Percentiles rank a stretch among this genome's conserved stretches.
These are phyloP conservation scores for Chironex yamaguchii DNA, from an alignment of 30 jellyfish, hydroid and myxozoan species.

Conservation along the genomic window DNA sequence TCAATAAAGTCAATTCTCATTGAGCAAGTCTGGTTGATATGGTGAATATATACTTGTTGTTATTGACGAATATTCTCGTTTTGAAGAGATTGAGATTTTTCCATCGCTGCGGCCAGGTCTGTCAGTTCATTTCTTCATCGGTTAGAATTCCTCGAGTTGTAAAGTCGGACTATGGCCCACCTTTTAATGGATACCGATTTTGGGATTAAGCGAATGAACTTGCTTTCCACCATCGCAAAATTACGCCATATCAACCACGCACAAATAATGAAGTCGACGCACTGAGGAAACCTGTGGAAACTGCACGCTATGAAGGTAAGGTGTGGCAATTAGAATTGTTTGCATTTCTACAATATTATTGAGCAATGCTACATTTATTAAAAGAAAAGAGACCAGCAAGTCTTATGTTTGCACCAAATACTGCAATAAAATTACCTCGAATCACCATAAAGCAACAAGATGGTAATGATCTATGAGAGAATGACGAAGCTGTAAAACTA, in stretches of 20 bases:
- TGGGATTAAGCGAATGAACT: conserved; percentile 7
- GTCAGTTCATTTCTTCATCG: no score
- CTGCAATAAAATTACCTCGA: not conserved
- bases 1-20: no score
- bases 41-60: conserved; percentile 63
- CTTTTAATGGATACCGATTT: conserved; percentile 60
- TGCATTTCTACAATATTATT: conserved; percentile 1
- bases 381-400: conserved; percentile 10
- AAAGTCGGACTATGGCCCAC: conserved; percentile 72
- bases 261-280: conserved; percentile 35
- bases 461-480: no score
- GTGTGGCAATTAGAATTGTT: conserved; percentile 1
- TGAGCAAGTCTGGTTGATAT: no score
- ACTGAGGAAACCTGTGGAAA: conserved; percentile 6
- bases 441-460: not conserved
- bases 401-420: conserved; percentile 8
- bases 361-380: conserved; percentile 15
- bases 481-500: no score
- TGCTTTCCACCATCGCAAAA: conserved; percentile 8
- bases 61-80: conserved; percentile 32
- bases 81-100: conserved; percentile 60
- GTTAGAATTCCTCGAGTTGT: conserved; percentile 47
- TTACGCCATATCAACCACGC: conserved; percentile 62
- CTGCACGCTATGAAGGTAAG: conserved; percentile 35
- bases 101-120: no score